These are phyloP conservation scores for Aricia artaxerxes DNA, from an alignment of 2,888 invertebrate species.

Conservation along the genomic window DNA sequence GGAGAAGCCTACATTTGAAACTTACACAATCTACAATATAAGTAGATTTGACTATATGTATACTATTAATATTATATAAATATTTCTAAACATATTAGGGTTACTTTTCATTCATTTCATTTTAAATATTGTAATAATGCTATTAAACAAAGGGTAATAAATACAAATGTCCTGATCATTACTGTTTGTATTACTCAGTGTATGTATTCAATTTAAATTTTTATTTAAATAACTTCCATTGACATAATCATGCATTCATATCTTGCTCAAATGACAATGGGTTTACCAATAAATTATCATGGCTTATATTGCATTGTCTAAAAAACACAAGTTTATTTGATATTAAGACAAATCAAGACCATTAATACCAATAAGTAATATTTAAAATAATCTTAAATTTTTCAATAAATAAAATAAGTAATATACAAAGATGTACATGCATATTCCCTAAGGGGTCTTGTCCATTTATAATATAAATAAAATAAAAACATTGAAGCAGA, in stretches of 20 bases:
- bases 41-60: no score
- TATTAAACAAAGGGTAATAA: background rate
- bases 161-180: background rate
- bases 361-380: background rate
- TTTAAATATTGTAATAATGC: background rate
- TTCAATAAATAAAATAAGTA: no score
- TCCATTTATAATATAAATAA: no score
- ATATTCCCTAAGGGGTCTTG: no score
- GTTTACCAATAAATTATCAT: background rate
- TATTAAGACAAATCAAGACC: background rate
- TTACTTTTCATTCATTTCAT: background rate
- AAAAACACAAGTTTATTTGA: background rate
- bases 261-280: slow-evolving; percentile 16
- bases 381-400: no score
- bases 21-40: background rate
- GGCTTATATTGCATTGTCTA: background rate
- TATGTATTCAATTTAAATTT: slow-evolving; percentile 12
- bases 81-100: background rate
- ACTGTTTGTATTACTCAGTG: background rate
- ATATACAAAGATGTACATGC: no score
- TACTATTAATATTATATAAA: no score
- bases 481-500: no score
- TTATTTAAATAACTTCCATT: slow-evolving; percentile 19
- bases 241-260: slow-evolving; percentile 21
- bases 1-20: background rate